Evolutionary conservation across 2,888 invertebrate genomes (phyloP).

Genomic region (Dorcus parallelipipedus): DNA sequence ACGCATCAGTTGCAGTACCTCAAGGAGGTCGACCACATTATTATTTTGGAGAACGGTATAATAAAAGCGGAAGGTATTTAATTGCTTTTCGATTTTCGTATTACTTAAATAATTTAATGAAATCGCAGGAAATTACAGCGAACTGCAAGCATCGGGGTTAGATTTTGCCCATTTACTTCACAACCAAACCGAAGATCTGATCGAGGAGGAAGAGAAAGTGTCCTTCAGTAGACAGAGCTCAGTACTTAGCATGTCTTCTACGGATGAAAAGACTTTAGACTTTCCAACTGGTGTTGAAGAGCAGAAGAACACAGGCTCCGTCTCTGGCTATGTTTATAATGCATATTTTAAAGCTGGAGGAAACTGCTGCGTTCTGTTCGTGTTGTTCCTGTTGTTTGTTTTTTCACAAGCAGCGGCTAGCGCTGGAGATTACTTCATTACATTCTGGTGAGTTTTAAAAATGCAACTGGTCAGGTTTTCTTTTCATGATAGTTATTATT

Average conservation of each 20-base stretch:
- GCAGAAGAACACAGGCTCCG: conserved; percentile 59
- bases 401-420: conserved; percentile 72
- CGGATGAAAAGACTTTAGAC: conserved; percentile 44
- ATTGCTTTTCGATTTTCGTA: background rate
- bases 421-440: conserved; percentile 78
- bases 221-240: conserved; percentile 50
- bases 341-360: conserved; percentile 75
- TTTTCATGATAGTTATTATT: conserved; percentile 5
- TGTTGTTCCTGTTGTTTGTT: conserved; percentile 62
- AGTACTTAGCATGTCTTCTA: conserved; percentile 52
- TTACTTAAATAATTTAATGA: background rate
- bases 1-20: conserved; percentile 74
- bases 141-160: conserved; percentile 68
- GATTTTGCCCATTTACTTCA: conserved; percentile 74
- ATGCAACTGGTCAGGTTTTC: background rate
- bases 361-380: conserved; percentile 59
- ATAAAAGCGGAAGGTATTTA: conserved; percentile 61
- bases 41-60: conserved; percentile 58
- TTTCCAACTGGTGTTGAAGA: conserved; percentile 53
- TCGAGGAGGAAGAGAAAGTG: conserved; percentile 17
- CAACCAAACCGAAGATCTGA: conserved; percentile 42
- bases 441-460: conserved; percentile 61
- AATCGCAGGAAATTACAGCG: conserved; percentile 58
- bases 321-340: conserved; percentile 56
- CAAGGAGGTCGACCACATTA: conserved; percentile 57